Base-by-base conservation (phyloP, 2,113 vertebrate genomes). In the Tautogolabrus adspersus region DNA sequence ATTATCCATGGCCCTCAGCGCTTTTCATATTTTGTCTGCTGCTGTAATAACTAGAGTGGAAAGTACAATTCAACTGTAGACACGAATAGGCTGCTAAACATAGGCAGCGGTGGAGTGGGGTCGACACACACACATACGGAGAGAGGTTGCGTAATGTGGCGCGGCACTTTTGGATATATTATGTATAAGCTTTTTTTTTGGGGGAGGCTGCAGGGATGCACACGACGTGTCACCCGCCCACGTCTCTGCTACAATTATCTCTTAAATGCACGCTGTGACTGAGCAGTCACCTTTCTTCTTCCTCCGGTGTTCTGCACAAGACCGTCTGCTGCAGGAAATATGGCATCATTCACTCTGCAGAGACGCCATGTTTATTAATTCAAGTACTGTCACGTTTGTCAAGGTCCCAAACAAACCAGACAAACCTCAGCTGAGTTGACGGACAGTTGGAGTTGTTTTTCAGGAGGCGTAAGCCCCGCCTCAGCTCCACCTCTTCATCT, bases 1-100 rank as follows among this genome's bases (percentile, higher is more conserved):
- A 84, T 90, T 83, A 85, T 77, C 83, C 59, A 44, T 8, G 75
- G 77, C 81, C 81, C 71, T 75, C 51, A 73, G 84, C 72, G 61
- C 77, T 89, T 77, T 73, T 89, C 79, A 84, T 77, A 84, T 81
- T 84, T 71, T 1, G 76, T 79, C 89, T 88, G 72, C 79, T 15
- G 59, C 88, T 83, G 86, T 73, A 84, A 84, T 79, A 85, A 84
- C 47, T 88, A 83, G 78, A 89, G 88, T 87, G 87, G 79, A 92
- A 90, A 88, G 80, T 80, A 87, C 81, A 90, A 84, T 88, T 91
- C 75, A 77, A 87, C 82, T 82, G 70, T 65, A 82, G 78, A 84
- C 80, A 77, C 71, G 66, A 87, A 88, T 63, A 84, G 65, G 79
- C 66, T 75, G 86, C 63, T 82, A 79, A 81, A 79, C 81, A 76